phyloP scores from a whole-genome alignment of 2,888 invertebrate genomes.

The Sycophila texana region DNA sequence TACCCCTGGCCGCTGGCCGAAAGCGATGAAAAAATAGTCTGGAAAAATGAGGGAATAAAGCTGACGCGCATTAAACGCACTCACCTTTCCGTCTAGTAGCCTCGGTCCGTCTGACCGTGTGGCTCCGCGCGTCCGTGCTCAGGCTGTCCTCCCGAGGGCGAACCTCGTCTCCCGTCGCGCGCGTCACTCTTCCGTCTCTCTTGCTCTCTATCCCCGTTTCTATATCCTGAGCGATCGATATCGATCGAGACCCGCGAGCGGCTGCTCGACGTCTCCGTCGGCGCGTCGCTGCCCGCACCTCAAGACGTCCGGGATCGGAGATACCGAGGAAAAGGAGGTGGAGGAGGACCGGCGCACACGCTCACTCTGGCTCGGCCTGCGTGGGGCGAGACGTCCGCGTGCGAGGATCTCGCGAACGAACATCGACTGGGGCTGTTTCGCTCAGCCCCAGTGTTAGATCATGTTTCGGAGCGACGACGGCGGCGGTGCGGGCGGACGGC shows the following conservation, averaged over 20 bases:
- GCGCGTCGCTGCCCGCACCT: not conserved
- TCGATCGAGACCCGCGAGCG: constrained; percentile 16
- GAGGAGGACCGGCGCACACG: constrained; percentile 50
- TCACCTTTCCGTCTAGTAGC: no score
- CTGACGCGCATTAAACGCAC: constrained; percentile 6
- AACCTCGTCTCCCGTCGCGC: not conserved
- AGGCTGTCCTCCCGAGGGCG: not conserved
- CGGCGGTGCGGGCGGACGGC: constrained; percentile 13
- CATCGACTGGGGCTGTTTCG: constrained; percentile 42
- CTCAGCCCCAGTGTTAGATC: no score
- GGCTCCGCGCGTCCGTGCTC: no score
- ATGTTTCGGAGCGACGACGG: not conserved
- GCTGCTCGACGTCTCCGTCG: not conserved
- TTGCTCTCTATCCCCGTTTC: not conserved
- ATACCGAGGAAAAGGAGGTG: not conserved
- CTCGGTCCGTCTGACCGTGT: no score
- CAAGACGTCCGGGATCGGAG: not conserved
- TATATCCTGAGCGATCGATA: constrained; percentile 18
- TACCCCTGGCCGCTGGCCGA: no score
- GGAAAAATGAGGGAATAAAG: not conserved
- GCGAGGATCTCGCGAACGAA: constrained; percentile 45
- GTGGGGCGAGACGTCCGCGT: constrained; percentile 25
- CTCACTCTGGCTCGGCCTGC: no score
- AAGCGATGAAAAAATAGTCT: no score
- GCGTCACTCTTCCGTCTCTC: not conserved